Evolutionary conservation across 1,140 invertebrate genomes (phyloP).

Genomic region (Macrostomum lignano): DNA sequence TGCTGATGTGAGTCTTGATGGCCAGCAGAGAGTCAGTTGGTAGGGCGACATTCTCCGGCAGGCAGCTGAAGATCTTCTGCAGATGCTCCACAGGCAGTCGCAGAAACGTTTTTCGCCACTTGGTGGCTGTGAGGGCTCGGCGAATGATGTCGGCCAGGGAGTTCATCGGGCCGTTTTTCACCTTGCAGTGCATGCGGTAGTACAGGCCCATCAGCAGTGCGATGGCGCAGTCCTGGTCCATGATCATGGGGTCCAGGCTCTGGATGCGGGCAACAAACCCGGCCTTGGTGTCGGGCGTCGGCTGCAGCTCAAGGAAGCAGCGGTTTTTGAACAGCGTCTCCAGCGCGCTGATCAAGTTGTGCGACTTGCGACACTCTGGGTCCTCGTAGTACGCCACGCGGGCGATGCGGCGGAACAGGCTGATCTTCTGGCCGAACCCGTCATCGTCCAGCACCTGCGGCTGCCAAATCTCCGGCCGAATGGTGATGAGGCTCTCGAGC

Average conservation of each 20-base stretch:
- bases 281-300: not conserved
- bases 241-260: too few relatives aligned
- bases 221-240: too few relatives aligned
- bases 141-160: not conserved
- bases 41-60: too few relatives aligned
- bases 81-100: not conserved
- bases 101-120: not conserved
- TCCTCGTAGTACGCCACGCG: not conserved
- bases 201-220: not conserved
- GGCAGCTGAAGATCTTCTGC: too few relatives aligned
- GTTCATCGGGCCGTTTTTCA: not conserved
- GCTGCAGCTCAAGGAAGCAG: not conserved
- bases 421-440: not conserved
- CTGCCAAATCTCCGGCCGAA: not conserved
- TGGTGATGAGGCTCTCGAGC: not conserved
- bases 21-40: too few relatives aligned
- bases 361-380: not conserved
- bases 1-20: too few relatives aligned
- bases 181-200: not conserved
- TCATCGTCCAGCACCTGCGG: conserved; percentile 1
- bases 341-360: not conserved
- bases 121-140: not conserved
- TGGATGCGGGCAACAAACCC: not conserved
- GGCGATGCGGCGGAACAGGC: not conserved
- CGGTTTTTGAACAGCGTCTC: not conserved